Percentiles rank a stretch among this genome's conserved stretches.
These are phyloP conservation scores for Plagodis dolabraria DNA, from an alignment of 2,888 invertebrate genomes.

Conservation along the genomic window DNA sequence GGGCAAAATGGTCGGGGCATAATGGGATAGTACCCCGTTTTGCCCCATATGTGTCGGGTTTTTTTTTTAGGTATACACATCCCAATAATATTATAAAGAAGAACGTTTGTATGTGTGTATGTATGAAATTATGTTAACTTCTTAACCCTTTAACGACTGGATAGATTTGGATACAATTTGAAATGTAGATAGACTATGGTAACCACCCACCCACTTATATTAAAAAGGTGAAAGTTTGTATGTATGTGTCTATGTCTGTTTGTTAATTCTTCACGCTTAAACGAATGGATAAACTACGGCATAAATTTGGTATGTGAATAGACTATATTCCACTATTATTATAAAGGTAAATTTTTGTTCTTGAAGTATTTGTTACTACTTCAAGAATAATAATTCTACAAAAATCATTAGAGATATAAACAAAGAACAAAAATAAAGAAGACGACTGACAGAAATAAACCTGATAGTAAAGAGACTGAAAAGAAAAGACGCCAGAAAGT, in stretches of 20 bases:
- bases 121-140: background rate
- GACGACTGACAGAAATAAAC: conserved; percentile 2
- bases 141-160: background rate
- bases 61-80: background rate
- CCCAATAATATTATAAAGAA: background rate
- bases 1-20: conserved; percentile 17
- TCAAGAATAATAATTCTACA: too few species aligned
- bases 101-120: background rate
- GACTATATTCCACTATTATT: too few species aligned
- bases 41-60: background rate
- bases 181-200: too few species aligned
- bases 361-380: too few species aligned
- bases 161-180: too few species aligned
- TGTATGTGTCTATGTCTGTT: too few species aligned
- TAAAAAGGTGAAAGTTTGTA: too few species aligned
- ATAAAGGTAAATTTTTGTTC: too few species aligned
- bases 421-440: background rate
- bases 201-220: too few species aligned
- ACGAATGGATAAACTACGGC: too few species aligned
- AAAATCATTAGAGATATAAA: background rate
- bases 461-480: background rate
- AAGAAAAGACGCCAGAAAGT: background rate
- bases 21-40: conserved; percentile 3
- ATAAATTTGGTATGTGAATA: too few species aligned
- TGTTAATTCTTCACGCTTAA: background rate